A percentile compares a stretch with the other conserved stretches of the same genome.
phyloP scores from a whole-genome alignment of 2,888 invertebrate species.

The Gymnocheta viridis region DNA sequence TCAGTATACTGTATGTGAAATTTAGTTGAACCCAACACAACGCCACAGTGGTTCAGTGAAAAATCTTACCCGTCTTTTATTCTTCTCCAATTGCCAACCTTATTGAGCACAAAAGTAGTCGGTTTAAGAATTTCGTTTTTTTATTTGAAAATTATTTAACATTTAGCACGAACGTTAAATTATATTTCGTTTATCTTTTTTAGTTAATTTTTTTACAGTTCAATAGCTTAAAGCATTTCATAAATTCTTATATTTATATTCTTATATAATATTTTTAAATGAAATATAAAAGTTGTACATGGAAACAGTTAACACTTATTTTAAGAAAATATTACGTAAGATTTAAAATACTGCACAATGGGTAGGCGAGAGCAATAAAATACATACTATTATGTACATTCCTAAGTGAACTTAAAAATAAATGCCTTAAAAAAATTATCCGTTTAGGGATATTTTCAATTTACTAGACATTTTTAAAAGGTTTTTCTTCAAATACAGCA shows the following conservation, averaged over 20 bases:
- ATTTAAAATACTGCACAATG: background rate
- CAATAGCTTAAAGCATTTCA: constrained; percentile 6
- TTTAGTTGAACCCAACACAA: too few relatives aligned
- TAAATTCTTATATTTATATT: background rate
- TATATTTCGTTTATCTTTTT: constrained; percentile 32
- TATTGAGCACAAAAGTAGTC: constrained; percentile 41
- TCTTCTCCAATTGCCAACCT: background rate
- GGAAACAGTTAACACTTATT: constrained; percentile 9
- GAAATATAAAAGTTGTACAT: constrained; percentile 1
- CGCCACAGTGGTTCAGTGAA: background rate
- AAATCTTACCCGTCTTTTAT: background rate
- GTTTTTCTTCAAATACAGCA: too few relatives aligned
- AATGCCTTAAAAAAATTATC: too few relatives aligned
- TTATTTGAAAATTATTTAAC: background rate
- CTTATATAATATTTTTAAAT: background rate
- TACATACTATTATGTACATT: too few relatives aligned
- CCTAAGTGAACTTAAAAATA: background rate
- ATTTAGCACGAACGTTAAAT: constrained; percentile 1
- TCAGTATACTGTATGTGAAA: too few relatives aligned
- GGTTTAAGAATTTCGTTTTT: background rate
- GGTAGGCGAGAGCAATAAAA: background rate
- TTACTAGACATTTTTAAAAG: too few relatives aligned
- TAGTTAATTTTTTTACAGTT: background rate
- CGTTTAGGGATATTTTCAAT: too few relatives aligned
- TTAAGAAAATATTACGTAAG: background rate